Evolutionary conservation across 2,888 invertebrate genomes (phyloP).

Genomic region (Synergus laeviventris): DNA sequence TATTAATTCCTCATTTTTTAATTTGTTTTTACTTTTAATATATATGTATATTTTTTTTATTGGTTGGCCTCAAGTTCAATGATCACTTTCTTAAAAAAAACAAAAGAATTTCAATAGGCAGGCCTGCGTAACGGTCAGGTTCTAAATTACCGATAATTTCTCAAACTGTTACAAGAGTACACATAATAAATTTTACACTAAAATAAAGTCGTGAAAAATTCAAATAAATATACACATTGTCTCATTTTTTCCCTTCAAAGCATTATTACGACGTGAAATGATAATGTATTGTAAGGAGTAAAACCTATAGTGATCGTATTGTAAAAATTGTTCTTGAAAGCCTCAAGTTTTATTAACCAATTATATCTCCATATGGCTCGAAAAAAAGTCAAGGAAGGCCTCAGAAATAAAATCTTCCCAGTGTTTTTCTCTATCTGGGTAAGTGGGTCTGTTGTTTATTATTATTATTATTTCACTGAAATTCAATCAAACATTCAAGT

Average conservation of each 20-base stretch:
- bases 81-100: neutral
- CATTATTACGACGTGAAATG: constrained; percentile 25
- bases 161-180: neutral
- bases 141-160: neutral
- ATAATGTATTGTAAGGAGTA: neutral
- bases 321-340: constrained; percentile 29
- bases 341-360: constrained; percentile 24
- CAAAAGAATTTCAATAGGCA: neutral
- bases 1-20: too few relatives aligned
- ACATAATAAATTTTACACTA: neutral
- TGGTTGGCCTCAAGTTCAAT: neutral
- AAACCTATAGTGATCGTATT: neutral
- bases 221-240: constrained; percentile 16
- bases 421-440: neutral
- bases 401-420: neutral
- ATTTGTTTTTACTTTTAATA: too few relatives aligned
- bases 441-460: constrained; percentile 1
- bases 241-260: neutral
- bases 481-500: neutral
- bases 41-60: too few relatives aligned
- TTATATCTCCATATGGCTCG: constrained; percentile 16
- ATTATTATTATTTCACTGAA: neutral
- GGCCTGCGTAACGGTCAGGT: neutral
- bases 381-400: constrained; percentile 25
- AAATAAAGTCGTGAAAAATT: constrained; percentile 19